A percentile compares a stretch with the other conserved stretches of the same genome.
Conservation (phyloP, 2,888 invertebrate genomes). For the Lasioglossum pauxillum region DNA sequence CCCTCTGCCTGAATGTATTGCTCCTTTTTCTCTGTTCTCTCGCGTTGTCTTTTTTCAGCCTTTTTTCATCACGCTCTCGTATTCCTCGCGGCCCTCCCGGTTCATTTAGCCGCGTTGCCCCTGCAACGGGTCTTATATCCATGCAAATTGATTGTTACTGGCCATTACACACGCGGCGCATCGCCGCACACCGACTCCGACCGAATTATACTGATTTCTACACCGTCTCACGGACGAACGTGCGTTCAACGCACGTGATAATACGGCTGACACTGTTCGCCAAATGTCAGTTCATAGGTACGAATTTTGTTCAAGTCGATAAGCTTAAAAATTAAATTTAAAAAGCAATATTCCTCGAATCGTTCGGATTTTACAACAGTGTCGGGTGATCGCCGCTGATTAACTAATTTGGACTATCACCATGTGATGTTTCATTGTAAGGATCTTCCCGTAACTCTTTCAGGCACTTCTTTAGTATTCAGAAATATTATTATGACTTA, state of each 20-base stretch:
- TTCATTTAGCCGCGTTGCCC: conserved; percentile 37
- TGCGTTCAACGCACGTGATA: background rate
- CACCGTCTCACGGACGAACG: conserved; percentile 23
- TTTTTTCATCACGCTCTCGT: background rate
- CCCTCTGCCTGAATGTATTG: background rate
- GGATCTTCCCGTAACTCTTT: no score
- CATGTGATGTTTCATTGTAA: no score
- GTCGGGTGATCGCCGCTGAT: background rate
- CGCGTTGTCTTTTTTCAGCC: background rate
- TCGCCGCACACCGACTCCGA: conserved; percentile 17
- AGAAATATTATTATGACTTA: no score
- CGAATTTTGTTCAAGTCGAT: background rate
- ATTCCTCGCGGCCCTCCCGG: conserved; percentile 1
- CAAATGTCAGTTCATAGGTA: background rate
- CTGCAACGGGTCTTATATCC: conserved; percentile 64
- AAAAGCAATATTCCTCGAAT: background rate
- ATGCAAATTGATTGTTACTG: conserved; percentile 74
- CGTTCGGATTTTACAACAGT: background rate
- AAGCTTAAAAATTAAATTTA: background rate
- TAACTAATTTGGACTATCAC: no score
- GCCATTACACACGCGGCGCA: conserved; percentile 54
- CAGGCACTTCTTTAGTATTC: no score
- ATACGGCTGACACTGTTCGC: conserved; percentile 3
- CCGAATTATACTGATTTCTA: conserved; percentile 62
- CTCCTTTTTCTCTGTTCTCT: background rate